Evolutionary conservation across 2,113 vertebrate genomes (phyloP).

Genomic region (Lota lota): DNA sequence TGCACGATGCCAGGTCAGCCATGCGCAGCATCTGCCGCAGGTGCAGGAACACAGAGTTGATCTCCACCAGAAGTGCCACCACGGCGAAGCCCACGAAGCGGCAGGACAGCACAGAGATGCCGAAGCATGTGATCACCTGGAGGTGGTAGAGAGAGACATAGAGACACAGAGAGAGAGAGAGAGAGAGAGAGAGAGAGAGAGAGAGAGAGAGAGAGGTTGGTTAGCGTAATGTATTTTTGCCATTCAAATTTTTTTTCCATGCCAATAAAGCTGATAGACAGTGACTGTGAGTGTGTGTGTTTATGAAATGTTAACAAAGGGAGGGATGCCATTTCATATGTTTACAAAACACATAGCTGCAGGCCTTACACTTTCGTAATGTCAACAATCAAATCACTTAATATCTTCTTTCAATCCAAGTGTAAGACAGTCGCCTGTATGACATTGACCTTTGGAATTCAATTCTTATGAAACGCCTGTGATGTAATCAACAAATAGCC

Average conservation of each 20-base stretch:
- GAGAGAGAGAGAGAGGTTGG: not conserved
- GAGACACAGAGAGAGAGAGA: constrained; percentile 5
- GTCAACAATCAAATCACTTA: too few species aligned
- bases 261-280: too few species aligned
- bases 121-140: constrained; percentile 87
- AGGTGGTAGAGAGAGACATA: constrained; percentile 3
- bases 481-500: constrained; percentile 22
- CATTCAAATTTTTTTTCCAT: too few species aligned
- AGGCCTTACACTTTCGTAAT: too few species aligned
- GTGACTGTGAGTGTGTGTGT: too few species aligned
- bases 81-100: constrained; percentile 83
- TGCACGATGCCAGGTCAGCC: constrained; percentile 67
- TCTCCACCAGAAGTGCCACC: constrained; percentile 88
- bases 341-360: too few species aligned
- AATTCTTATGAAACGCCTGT: constrained; percentile 33
- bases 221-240: too few species aligned
- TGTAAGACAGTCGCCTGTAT: not conserved
- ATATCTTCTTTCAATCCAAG: too few species aligned
- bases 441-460: not conserved
- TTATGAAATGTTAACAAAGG: too few species aligned
- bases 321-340: too few species aligned
- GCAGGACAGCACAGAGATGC: constrained; percentile 74
- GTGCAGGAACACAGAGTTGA: constrained; percentile 91
- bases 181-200: constrained; percentile 1
- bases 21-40: constrained; percentile 83